Percentiles rank a stretch among this genome's conserved stretches.
These are phyloP conservation scores for Morpho deidamia DNA, from an alignment of 2,888 invertebrate genomes.

Conservation along the genomic window DNA sequence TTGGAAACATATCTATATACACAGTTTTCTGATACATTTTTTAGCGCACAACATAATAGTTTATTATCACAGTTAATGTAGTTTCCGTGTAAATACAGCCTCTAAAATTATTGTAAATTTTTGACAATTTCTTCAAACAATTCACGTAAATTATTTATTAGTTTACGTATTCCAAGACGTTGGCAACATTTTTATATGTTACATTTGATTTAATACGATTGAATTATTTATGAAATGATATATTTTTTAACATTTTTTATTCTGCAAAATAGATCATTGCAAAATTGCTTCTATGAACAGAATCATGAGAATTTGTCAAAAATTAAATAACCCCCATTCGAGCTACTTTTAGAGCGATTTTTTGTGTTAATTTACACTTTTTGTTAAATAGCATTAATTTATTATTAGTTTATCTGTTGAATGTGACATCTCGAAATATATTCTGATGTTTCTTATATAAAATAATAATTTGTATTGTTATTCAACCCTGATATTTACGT, in stretches of 20 bases:
- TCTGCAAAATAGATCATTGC: no score
- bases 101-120: slow-evolving; percentile 3
- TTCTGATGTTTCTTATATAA: slow-evolving; percentile 58
- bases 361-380: neutral
- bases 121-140: neutral
- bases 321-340: neutral
- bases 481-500: no score
- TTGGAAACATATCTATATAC: slow-evolving; percentile 54
- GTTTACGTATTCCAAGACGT: no score
- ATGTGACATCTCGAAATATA: slow-evolving; percentile 72
- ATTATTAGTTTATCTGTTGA: slow-evolving; percentile 47
- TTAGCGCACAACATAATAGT: slow-evolving; percentile 48
- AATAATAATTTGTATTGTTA: no score
- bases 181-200: no score
- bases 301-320: slow-evolving; percentile 4
- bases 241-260: no score
- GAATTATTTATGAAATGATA: no score
- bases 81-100: slow-evolving; percentile 4
- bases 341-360: neutral
- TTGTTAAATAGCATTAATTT: slow-evolving; percentile 31
- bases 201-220: no score
- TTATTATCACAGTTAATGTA: slow-evolving; percentile 11
- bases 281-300: no score
- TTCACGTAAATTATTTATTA: no score
- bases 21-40: slow-evolving; percentile 49